phyloP scores from a whole-genome alignment of 2,113 vertebrate species.

The Psilopsiagon aymara region DNA sequence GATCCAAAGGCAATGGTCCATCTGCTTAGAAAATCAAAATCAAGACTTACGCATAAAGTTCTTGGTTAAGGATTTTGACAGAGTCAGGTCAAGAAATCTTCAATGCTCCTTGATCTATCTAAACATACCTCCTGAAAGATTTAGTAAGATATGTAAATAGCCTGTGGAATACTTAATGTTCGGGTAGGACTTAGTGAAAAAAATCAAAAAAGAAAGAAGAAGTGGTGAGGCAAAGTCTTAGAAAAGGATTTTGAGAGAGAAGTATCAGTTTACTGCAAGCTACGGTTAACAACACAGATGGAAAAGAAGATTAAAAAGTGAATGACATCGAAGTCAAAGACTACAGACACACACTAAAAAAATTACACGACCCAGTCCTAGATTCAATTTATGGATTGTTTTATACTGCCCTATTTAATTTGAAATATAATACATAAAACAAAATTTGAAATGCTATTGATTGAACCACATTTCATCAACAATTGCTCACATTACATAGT shows the following conservation, averaged over 20 bases:
- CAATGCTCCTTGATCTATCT: not conserved
- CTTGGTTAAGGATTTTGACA: not conserved
- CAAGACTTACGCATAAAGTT: not conserved
- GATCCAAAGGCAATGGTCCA: not conserved
- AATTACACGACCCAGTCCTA: not conserved
- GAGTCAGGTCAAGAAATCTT: not conserved
- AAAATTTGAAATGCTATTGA: not conserved
- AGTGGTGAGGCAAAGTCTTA: not conserved
- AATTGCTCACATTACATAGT: not conserved
- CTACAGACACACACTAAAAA: not conserved
- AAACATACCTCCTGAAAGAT: not conserved
- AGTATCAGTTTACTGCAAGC: not conserved
- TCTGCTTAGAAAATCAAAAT: not conserved
- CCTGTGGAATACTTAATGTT: not conserved
- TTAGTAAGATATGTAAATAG: not conserved
- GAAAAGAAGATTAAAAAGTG: not conserved
- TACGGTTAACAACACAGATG: not conserved
- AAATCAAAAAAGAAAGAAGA: not conserved
- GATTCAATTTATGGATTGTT: not conserved
- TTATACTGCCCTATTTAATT: slow-evolving; percentile 10
- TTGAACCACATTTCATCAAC: not conserved
- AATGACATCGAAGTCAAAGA: not conserved
- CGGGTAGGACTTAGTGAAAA: not conserved
- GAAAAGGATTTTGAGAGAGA: not conserved
- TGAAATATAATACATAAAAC: not conserved